Percentiles rank a stretch among this genome's conserved stretches.
phyloP scores from a whole-genome alignment of 2,113 vertebrate genomes.

The Cebus imitator region DNA sequence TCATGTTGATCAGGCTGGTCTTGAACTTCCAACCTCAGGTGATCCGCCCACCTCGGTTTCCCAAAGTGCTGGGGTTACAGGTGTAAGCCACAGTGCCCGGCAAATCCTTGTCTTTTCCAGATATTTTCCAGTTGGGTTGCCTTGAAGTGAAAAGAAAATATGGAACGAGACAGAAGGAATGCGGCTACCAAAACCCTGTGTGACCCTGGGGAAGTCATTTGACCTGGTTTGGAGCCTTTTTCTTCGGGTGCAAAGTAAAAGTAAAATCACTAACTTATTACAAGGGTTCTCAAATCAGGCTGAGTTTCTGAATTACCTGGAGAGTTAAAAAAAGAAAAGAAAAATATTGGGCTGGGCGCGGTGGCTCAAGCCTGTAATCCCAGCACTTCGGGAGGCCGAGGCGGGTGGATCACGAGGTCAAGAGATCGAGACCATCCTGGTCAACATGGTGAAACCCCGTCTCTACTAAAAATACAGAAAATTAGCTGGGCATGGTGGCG shows the following conservation, averaged over 20 bases:
- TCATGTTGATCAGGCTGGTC: too few species aligned
- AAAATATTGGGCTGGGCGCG: not conserved
- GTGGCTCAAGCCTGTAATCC: too few species aligned
- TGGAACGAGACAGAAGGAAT: not conserved
- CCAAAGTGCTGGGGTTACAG: too few species aligned
- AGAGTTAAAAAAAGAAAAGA: not conserved
- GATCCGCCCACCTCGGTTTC: too few species aligned
- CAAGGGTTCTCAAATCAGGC: not conserved
- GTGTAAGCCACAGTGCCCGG: too few species aligned
- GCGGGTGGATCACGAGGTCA: too few species aligned
- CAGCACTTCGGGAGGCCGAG: too few species aligned
- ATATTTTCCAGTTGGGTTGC: not conserved
- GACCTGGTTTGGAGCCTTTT: not conserved
- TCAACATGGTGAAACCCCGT: too few species aligned
- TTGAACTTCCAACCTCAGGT: too few species aligned
- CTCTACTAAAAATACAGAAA: too few species aligned
- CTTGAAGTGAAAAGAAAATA: not conserved
- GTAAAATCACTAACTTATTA: not conserved
- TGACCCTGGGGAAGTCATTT: not conserved
- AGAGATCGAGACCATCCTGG: too few species aligned
- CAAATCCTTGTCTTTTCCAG: not conserved
- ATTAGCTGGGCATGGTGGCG: too few species aligned
- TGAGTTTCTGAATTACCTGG: not conserved
- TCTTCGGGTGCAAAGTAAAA: not conserved
- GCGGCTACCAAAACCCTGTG: not conserved